These are phyloP conservation scores for Thymallus thymallus DNA, from an alignment of 2,113 vertebrate genomes.

Conservation along the genomic window DNA sequence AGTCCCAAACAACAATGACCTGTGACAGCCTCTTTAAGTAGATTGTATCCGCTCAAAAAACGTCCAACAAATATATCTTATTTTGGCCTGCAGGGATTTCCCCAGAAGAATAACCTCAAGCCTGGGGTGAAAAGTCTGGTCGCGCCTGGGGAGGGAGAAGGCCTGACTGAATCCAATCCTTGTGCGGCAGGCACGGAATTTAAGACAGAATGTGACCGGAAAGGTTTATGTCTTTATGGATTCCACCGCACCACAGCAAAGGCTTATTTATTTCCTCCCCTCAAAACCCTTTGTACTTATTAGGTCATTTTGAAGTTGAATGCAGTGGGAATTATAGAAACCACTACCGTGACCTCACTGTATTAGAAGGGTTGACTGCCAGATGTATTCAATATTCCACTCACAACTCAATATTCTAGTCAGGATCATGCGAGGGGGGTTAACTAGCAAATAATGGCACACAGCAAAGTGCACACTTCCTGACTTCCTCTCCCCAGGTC, in stretches of 20 bases:
- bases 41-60: conserved; percentile 71
- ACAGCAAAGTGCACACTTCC: neutral
- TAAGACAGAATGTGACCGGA: conserved; percentile 60
- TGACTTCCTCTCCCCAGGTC: neutral
- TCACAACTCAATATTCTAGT: too few relatives aligned
- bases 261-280: conserved; percentile 25
- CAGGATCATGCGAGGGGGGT: neutral
- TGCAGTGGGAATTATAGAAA: conserved; percentile 36
- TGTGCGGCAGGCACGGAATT: conserved; percentile 48
- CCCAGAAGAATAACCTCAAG: conserved; percentile 64
- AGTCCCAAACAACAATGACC: conserved; percentile 66
- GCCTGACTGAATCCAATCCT: conserved; percentile 58
- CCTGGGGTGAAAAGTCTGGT: conserved; percentile 56
- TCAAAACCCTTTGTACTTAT: conserved; percentile 24
- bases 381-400: conserved; percentile 4
- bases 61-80: conserved; percentile 69
- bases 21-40: conserved; percentile 65
- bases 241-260: conserved; percentile 30
- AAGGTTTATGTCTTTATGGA: conserved; percentile 50
- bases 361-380: neutral
- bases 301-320: conserved; percentile 27
- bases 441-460: neutral
- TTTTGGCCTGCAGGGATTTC: conserved; percentile 66
- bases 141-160: conserved; percentile 54
- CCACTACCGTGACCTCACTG: conserved; percentile 10